Evolutionary conservation across 2,888 invertebrate species (phyloP).

Genomic region (Cataglyphis cursor): DNA sequence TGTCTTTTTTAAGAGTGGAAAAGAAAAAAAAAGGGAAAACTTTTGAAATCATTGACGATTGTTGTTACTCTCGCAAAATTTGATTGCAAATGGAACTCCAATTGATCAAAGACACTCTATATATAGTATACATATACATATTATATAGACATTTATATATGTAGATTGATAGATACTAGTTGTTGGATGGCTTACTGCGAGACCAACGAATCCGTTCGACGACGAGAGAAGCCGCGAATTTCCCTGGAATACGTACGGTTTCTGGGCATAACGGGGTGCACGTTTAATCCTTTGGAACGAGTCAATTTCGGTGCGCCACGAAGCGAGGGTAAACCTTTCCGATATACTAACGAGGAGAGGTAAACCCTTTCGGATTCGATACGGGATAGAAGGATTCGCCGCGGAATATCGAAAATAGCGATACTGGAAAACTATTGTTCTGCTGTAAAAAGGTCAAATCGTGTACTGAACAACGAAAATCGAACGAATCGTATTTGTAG

Average conservation of each 20-base stretch:
- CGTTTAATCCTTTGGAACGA: constrained; percentile 80
- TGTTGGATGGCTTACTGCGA: constrained; percentile 45
- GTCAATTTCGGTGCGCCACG: constrained; percentile 81
- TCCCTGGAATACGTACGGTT: constrained; percentile 57
- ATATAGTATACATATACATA: background rate
- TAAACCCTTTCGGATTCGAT: constrained; percentile 76
- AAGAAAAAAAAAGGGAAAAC: background rate
- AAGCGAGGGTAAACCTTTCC: constrained; percentile 78
- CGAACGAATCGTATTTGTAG: constrained; percentile 58
- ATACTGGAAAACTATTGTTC: constrained; percentile 74
- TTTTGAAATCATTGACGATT: background rate
- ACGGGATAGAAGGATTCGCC: constrained; percentile 66
- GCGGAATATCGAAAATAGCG: constrained; percentile 69
- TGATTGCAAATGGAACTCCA: background rate
- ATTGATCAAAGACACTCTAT: constrained; percentile 17
- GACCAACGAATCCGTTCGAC: constrained; percentile 51
- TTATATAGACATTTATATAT: constrained; percentile 7
- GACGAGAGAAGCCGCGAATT: constrained; percentile 59
- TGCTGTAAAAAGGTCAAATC: constrained; percentile 68
- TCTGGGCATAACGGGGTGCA: constrained; percentile 67
- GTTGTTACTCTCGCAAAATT: background rate
- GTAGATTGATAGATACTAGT: background rate
- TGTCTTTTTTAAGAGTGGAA: no score
- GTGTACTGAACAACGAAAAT: constrained; percentile 46
- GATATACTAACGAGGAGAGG: constrained; percentile 70